Evolutionary conservation across 2,797 vertebrate species (phyloP).

Genomic region (Helostoma temminkii): DNA sequence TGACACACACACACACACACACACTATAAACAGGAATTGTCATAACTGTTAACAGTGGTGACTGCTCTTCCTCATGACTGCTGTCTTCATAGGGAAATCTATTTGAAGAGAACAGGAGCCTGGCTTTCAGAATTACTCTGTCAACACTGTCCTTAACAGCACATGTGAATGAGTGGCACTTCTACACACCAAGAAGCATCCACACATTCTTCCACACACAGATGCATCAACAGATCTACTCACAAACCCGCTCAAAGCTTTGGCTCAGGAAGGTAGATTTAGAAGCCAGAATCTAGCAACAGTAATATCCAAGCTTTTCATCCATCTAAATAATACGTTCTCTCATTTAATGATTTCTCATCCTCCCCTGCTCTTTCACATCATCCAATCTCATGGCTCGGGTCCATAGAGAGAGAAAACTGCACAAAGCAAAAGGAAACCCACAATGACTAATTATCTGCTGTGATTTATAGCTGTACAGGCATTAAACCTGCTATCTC

Average conservation of each 20-base stretch:
- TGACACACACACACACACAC: neutral
- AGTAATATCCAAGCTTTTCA: constrained; percentile 57
- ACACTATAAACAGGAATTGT: constrained; percentile 32
- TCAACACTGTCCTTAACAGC: constrained; percentile 51
- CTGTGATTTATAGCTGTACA: constrained; percentile 72
- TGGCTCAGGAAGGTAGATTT: constrained; percentile 58
- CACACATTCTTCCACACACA: constrained; percentile 10
- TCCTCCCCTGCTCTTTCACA: constrained; percentile 47
- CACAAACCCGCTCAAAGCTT: constrained; percentile 41
- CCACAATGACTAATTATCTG: constrained; percentile 71
- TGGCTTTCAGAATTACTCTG: constrained; percentile 41
- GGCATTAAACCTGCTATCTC: constrained; percentile 38
- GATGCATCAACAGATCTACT: constrained; percentile 39
- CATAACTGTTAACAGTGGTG: constrained; percentile 34
- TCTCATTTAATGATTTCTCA: constrained; percentile 61
- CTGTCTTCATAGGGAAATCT: constrained; percentile 50
- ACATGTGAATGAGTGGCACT: constrained; percentile 30
- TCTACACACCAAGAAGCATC: neutral
- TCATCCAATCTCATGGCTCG: constrained; percentile 70
- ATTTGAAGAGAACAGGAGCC: constrained; percentile 45
- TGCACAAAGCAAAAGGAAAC: constrained; percentile 56
- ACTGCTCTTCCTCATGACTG: constrained; percentile 41
- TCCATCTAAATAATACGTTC: constrained; percentile 58
- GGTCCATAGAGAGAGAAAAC: constrained; percentile 52
- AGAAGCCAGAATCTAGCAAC: constrained; percentile 57